Base-by-base conservation (phyloP, 2,113 vertebrate genomes). In the Pseudois nayaur region DNA sequence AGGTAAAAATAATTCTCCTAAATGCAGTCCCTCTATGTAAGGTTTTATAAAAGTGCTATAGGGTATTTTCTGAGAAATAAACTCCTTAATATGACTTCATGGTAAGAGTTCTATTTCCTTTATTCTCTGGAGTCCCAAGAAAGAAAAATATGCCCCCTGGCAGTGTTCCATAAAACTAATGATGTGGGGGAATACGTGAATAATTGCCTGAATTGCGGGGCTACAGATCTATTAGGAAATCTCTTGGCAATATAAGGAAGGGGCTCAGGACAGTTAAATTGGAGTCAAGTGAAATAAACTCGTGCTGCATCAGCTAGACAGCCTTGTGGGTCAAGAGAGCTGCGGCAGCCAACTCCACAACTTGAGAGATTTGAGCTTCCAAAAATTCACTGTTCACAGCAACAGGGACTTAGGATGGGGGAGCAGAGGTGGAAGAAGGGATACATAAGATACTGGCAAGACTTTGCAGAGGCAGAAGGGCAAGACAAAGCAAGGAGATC, bases 151-250 rank as follows among this genome's bases (percentile, higher is more conserved):
- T 98, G 94, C 97, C 98, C 98, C 97, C 96, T 98, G 98, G 98
- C 98, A 98, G 97, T 98, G 98, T 98, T 97, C 98, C 96, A 98
- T 97, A 98, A 98, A 98, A 98, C 97, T 98, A 98, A 98, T 98
- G 98, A 98, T 98, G 96, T 98, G 96, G 97, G 97, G 97, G 98
- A 98, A 98, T 98, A 97, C 36, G 93, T 98, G 98, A 98, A 98
- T 98, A 98, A 98, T 97, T 98, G 97, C 96, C 95, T 97, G 98
- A 94, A 98, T 97, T 40, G 6, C 43, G 0, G 57, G 96, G 93
- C 97, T 97, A 76, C 95, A 14, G 97, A 94, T 98, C 98, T 97
- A 95, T 93, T 97, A 95, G 86, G 95, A 98, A 97, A 87, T 97
- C 98, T 98, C 98, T 95, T 96, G 96, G 97, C 97, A 96, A 97